Conservation (phyloP, 35 echinoderm and acorn worm species). For the Eucidaris tribuloides region DNA sequence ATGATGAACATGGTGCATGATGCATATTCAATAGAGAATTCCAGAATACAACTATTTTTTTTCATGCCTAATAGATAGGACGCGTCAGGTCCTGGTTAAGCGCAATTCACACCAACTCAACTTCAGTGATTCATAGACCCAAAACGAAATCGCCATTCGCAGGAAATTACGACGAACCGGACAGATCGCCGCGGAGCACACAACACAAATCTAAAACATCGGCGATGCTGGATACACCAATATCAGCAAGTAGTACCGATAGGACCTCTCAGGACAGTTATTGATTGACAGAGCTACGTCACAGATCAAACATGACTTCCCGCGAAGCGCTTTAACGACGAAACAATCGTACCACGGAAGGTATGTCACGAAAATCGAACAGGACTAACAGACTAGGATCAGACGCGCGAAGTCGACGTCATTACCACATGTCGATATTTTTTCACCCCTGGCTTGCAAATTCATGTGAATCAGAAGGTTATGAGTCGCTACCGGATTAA, state of each 20-base stretch:
- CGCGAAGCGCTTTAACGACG: background rate
- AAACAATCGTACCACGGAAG: background rate
- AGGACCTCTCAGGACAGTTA: slow-evolving; percentile 50
- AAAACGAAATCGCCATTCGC: slow-evolving; percentile 11
- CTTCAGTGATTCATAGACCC: slow-evolving; percentile 25
- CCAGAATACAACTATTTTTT: background rate
- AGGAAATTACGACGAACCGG: slow-evolving; percentile 25
- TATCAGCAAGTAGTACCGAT: slow-evolving; percentile 56
- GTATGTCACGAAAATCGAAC: background rate
- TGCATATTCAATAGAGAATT: too few relatives aligned
- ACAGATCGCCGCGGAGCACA: background rate
- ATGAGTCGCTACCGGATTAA: background rate
- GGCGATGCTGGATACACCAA: slow-evolving; percentile 21
- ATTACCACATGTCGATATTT: slow-evolving; percentile 95
- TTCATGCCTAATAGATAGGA: background rate
- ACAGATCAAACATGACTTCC: slow-evolving; percentile 3
- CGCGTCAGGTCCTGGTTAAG: slow-evolving; percentile 51
- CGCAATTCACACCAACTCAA: slow-evolving; percentile 29
- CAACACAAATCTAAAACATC: background rate
- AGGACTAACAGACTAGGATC: background rate
- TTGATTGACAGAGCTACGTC: background rate
- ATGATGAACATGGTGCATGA: too few relatives aligned
- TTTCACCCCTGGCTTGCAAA: slow-evolving; percentile 40
- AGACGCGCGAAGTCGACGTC: slow-evolving; percentile 61
- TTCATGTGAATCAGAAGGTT: slow-evolving; percentile 13